These are phyloP conservation scores for Pimpla rufipes DNA, from an alignment of 2,888 invertebrate genomes.

Conservation along the genomic window DNA sequence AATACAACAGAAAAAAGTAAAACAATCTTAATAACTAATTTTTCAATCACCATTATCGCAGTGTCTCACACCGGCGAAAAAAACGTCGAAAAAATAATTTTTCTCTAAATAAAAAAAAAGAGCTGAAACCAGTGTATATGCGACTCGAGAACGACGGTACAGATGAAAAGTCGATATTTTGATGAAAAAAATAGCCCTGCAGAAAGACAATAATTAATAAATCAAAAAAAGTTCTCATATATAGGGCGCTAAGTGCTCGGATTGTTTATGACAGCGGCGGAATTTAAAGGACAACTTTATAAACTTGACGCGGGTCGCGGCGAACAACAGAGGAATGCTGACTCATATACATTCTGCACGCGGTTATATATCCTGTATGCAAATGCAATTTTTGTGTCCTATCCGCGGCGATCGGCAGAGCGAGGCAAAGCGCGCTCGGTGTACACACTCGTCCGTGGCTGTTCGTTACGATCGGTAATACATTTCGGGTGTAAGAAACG, in stretches of 20 bases:
- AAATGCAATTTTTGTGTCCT: slow-evolving; percentile 79
- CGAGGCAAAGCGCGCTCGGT: slow-evolving; percentile 36
- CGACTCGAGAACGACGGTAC: no score
- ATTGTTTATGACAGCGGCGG: no score
- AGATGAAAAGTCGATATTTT: no score
- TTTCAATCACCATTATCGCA: slow-evolving; percentile 24
- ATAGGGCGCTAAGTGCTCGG: no score
- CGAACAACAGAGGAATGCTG: slow-evolving; percentile 62
- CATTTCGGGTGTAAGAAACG: slow-evolving; percentile 79
- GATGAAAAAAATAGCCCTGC: no score
- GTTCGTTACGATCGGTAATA: slow-evolving; percentile 78
- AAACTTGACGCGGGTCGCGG: slow-evolving; percentile 45
- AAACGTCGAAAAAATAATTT: slow-evolving; percentile 33
- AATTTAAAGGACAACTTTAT: slow-evolving; percentile 65
- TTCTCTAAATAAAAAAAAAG: no score
- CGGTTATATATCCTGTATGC: slow-evolving; percentile 77
- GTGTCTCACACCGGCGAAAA: slow-evolving; percentile 19
- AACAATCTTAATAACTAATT: slow-evolving; percentile 39
- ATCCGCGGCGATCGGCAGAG: slow-evolving; percentile 51
- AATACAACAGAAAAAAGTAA: slow-evolving; percentile 33
- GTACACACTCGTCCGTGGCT: slow-evolving; percentile 53
- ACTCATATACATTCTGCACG: slow-evolving; percentile 41
- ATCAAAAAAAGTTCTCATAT: no score
- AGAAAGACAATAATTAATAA: no score
- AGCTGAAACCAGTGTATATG: no score